phyloP scores from a whole-genome alignment of 2,797 vertebrate genomes.

The Varecia variegata region DNA sequence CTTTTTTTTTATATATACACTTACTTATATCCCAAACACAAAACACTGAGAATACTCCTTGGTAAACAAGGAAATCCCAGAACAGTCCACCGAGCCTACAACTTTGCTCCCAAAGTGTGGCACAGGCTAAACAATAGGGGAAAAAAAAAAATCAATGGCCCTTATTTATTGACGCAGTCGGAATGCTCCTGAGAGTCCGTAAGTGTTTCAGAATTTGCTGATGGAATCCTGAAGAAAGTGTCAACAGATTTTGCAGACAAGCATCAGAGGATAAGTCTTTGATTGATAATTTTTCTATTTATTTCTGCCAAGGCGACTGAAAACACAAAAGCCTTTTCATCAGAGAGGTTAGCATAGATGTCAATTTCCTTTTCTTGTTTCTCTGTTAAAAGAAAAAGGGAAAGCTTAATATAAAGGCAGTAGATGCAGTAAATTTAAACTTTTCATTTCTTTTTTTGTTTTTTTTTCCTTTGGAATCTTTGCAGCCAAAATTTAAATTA shows the following conservation, averaged over 20 bases:
- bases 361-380: slow-evolving; percentile 99
- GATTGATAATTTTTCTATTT: slow-evolving; percentile 99
- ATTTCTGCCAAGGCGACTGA: slow-evolving; percentile 99
- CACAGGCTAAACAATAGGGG: slow-evolving; percentile 57
- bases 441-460: neutral
- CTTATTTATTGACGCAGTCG: slow-evolving; percentile 66
- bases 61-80: slow-evolving; percentile 72
- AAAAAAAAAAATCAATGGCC: slow-evolving; percentile 27
- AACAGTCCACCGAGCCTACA: slow-evolving; percentile 53
- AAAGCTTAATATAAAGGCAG: slow-evolving; percentile 72
- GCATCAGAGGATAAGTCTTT: slow-evolving; percentile 94
- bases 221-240: slow-evolving; percentile 75
- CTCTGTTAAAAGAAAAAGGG: slow-evolving; percentile 87
- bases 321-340: slow-evolving; percentile 99
- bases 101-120: slow-evolving; percentile 72
- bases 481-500: neutral
- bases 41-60: slow-evolving; percentile 75
- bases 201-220: slow-evolving; percentile 75
- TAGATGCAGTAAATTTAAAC: neutral
- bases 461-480: neutral
- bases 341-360: slow-evolving; percentile 97
- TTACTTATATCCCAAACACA: slow-evolving; percentile 72
- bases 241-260: slow-evolving; percentile 73
- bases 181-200: slow-evolving; percentile 71
- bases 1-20: slow-evolving; percentile 69